Base-by-base conservation (phyloP, 2,888 invertebrate genomes). In the Drosophila melanosoma region DNA sequence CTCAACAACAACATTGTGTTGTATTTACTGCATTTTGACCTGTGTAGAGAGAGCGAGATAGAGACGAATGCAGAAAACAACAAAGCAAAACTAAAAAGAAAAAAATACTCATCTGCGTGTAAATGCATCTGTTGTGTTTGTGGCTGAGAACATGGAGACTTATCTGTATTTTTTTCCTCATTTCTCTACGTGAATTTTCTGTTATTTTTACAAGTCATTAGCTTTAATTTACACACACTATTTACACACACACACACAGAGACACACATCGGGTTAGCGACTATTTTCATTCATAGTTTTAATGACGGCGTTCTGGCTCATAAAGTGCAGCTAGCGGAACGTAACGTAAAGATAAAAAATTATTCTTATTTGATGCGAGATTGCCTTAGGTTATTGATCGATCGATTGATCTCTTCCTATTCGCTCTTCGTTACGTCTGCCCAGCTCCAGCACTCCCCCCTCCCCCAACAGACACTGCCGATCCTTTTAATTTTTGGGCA, bases 141-240 rank as follows among this genome's bases (percentile, higher is more conserved):
- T 58, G 40, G 64, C 63, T 52, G 62, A 42, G 57, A 67, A 64
- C 64, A 79, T 74, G 61, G 54, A 62, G 72, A 67, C 56, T 69
- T 74, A 72, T 74, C 67, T 66, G 60, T 40, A 32, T 33, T 42
- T 62, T 60, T 49, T 53, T 29, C 2, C 26, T 26, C 56, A 51
- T 61, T 56, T 61, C 29, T 56, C 20, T 49, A 60, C 54, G 60
- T 75, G 62, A 61, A 42, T 72, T 76, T 69, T 77, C 60, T 69
- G 73, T 72, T 83, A 77, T 89, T 88, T 89, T 83, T 79, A 86
- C 84, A 86, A 86, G 90, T 88, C 90, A 88, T 88, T 89, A 90
- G 90, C 89, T 88, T 88, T 88, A 89, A 90, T 88, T 88, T 89
- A 88, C 81, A 81, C 68, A 76, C 69, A 38, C 62, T 54, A 26